Conservation (phyloP, 2,888 invertebrate genomes). For the Frankliniella fusca region DNA sequence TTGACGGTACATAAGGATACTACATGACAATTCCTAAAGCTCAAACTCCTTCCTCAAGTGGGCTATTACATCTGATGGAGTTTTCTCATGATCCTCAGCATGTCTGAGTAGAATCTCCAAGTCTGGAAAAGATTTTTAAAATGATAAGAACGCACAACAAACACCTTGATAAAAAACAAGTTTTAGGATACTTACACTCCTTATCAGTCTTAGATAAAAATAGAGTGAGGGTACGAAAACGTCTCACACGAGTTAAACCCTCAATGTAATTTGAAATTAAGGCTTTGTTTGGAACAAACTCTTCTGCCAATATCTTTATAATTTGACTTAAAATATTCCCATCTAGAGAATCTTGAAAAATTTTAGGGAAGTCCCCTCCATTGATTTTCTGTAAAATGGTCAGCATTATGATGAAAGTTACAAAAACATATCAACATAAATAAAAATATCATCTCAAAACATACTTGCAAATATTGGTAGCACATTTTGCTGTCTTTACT, state of each 20-base stretch:
- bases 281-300: conserved; percentile 49
- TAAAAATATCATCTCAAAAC: conserved; percentile 35
- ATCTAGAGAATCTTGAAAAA: conserved; percentile 66
- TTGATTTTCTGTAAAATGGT: conserved; percentile 54
- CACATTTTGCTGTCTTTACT: conserved; percentile 51
- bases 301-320: conserved; percentile 50
- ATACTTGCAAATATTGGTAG: conserved; percentile 60
- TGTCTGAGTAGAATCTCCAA: background rate
- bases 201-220: conserved; percentile 59
- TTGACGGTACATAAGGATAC: background rate
- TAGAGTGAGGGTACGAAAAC: conserved; percentile 62
- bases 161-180: no score
- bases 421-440: background rate
- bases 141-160: background rate
- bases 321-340: conserved; percentile 60
- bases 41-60: background rate
- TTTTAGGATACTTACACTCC: conserved; percentile 49
- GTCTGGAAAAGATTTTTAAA: background rate
- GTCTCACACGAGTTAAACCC: conserved; percentile 55
- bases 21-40: background rate
- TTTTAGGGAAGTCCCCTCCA: conserved; percentile 54
- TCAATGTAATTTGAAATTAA: conserved; percentile 53
- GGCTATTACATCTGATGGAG: background rate
- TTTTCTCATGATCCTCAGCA: background rate
- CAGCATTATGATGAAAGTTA: background rate